Evolutionary conservation across 2,113 vertebrate genomes (phyloP), one percentile per base, ranked within the genome.

Genomic region (Vanacampus margaritifer): DNA sequence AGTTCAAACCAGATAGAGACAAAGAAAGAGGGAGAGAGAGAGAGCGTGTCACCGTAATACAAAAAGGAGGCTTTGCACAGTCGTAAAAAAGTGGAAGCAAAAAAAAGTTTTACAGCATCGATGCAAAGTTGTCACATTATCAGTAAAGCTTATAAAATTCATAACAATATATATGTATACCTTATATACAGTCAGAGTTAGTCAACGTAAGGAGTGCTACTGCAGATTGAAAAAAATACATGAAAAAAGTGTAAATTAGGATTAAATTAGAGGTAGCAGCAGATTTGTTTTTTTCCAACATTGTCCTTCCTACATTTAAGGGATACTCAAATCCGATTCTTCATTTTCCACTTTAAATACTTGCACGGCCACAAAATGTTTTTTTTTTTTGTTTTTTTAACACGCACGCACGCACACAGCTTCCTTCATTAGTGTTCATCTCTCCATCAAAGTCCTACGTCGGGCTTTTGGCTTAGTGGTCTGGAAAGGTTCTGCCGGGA

Each of bases 191-290:
- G 84, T 77, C 83, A 88, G 79, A 76, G 74, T 86, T 73, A 65
- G 78, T 85, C 84, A 78, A 89, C 71, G 79, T 72, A 79, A 79
- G 70, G 65, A 75, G 83, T 73, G 70, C 23, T 63, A 87, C 87
- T 74, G 84, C 79, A 89, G 89, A 90, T 78, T 23, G 57, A 86
- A 82, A 90, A 89, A 84, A 87, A 87, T 83, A 84, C 90, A 87
- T 89, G 87, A 84, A 91, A 92, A 93, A 86, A 26, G 14, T 41
- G 35, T 23, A 90, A 89, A 85, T 86, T 82, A 86, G 75, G 84
- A 87, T 89, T 91, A 93, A 89, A 94, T 93, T 93, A 94, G 96
- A 99, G 96, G 97, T 98, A 99, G 97, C 94, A 96, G 95, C 94
- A 89, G 94, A 95, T 94, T 93, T 89, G 89, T 65, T 77, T 8